phyloP scores from a whole-genome alignment of 2,888 invertebrate genomes.

The Mesoligia furuncula region DNA sequence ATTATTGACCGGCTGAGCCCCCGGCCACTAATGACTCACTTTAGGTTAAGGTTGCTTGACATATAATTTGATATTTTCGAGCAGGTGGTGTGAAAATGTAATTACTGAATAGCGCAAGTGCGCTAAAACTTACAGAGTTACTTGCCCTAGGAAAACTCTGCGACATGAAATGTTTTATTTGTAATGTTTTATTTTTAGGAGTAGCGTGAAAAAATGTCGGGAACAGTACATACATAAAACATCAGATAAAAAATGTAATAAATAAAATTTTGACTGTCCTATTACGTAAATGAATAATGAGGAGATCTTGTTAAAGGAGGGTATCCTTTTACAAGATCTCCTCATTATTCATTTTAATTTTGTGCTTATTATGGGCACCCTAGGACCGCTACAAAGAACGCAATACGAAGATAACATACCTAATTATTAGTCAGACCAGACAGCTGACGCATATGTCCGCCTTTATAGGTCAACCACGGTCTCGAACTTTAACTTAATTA shows the following conservation, averaged over 20 bases:
- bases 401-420: not conserved
- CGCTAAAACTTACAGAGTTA: conserved; percentile 35
- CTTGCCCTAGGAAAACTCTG: conserved; percentile 33
- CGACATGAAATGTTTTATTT: conserved; percentile 28
- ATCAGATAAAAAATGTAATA: not conserved
- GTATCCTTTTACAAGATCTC: not conserved
- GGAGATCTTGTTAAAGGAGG: not conserved
- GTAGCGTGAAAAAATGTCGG: not conserved
- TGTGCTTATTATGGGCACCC: not conserved
- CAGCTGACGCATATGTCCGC: not conserved
- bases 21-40: too few species aligned
- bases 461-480: not conserved
- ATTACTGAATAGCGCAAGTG: conserved; percentile 42
- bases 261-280: not conserved
- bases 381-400: not conserved
- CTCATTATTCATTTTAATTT: not conserved
- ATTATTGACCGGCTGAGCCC: too few species aligned
- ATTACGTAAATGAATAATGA: not conserved
- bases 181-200: not conserved
- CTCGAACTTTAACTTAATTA: not conserved
- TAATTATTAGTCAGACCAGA: not conserved
- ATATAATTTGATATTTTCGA: too few species aligned
- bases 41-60: too few species aligned
- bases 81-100: too few species aligned
- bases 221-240: not conserved